Evolutionary conservation across 2,888 invertebrate genomes (phyloP).

Genomic region (Julus scanicus): DNA sequence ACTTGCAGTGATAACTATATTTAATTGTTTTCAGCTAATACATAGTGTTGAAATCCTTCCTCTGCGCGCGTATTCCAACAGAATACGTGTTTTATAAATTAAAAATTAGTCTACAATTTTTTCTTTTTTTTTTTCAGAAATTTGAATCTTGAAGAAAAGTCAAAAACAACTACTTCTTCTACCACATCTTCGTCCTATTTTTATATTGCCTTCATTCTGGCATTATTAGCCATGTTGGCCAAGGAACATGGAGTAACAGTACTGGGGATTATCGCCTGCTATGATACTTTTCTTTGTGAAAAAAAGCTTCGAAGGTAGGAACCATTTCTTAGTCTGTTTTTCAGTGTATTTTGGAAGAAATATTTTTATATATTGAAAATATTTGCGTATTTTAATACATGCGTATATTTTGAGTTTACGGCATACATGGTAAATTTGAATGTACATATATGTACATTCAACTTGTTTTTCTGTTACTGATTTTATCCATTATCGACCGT

Average conservation of each 20-base stretch:
- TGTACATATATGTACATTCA: too few relatives aligned
- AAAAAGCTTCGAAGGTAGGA: conserved; percentile 57
- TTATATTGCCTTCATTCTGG: conserved; percentile 56
- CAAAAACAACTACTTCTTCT: too few relatives aligned
- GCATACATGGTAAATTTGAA: too few relatives aligned
- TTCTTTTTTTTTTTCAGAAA: conserved; percentile 36
- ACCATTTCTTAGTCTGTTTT: too few relatives aligned
- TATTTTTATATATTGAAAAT: too few relatives aligned
- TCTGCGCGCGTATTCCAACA: too few relatives aligned
- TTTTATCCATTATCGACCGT: background rate
- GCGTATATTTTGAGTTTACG: too few relatives aligned
- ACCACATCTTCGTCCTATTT: conserved; percentile 47
- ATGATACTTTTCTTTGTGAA: conserved; percentile 56
- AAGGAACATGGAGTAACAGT: conserved; percentile 59
- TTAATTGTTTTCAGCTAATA: too few relatives aligned
- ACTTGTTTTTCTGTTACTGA: background rate
- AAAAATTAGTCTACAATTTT: background rate
- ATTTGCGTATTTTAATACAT: too few relatives aligned
- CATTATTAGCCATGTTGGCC: conserved; percentile 59
- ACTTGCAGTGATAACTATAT: too few relatives aligned
- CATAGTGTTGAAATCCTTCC: too few relatives aligned
- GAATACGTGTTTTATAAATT: background rate
- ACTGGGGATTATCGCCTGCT: conserved; percentile 56
- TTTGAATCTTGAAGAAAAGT: conserved; percentile 31
- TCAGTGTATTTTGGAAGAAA: too few relatives aligned